These are phyloP conservation scores for Drosophila falleni DNA, from an alignment of 2,888 invertebrate genomes.

Conservation along the genomic window DNA sequence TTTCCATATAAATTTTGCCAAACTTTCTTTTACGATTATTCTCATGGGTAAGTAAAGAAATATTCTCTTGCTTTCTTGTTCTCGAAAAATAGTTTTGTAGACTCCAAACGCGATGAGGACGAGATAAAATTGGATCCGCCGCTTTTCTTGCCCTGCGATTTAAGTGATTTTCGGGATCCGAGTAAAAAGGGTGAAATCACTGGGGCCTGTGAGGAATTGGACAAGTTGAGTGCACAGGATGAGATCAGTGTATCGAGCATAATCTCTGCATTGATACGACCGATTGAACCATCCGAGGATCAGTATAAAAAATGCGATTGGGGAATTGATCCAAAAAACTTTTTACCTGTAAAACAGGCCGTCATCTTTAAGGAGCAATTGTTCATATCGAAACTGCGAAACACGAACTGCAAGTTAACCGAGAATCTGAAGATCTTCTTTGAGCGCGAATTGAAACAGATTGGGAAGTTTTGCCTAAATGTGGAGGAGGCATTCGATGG, in stretches of 20 bases:
- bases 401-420: constrained; percentile 72
- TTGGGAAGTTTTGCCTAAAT: constrained; percentile 74
- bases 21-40: background rate
- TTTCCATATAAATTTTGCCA: background rate
- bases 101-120: background rate
- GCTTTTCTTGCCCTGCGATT: constrained; percentile 63
- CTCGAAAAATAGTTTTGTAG: background rate
- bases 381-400: constrained; percentile 70
- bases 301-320: constrained; percentile 65
- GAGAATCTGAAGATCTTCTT: constrained; percentile 77
- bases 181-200: constrained; percentile 4
- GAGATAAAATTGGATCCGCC: constrained; percentile 56
- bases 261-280: constrained; percentile 71
- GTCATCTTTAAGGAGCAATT: constrained; percentile 75
- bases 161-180: constrained; percentile 40
- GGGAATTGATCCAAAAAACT: constrained; percentile 71
- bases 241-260: constrained; percentile 83
- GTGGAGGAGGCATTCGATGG: constrained; percentile 82
- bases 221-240: constrained; percentile 71
- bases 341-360: constrained; percentile 71
- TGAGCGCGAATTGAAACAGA: constrained; percentile 74
- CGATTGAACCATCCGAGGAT: constrained; percentile 67
- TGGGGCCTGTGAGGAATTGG: constrained; percentile 59
- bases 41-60: constrained; percentile 25
- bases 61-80: background rate